Evolutionary conservation across 2,113 vertebrate species (phyloP).

Genomic region (Grus americana): DNA sequence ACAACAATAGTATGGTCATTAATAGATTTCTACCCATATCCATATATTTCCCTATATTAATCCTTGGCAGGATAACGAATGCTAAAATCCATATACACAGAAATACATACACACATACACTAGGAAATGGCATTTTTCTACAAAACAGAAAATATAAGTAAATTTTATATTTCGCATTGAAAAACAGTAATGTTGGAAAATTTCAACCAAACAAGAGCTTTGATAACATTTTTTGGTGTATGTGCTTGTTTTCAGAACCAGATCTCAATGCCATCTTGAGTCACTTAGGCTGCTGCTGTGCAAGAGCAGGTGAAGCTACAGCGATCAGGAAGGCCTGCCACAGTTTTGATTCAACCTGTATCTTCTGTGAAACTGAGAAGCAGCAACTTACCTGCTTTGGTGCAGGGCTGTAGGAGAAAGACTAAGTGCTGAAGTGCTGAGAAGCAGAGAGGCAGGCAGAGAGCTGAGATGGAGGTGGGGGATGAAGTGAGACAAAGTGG

Average conservation of each 20-base stretch:
- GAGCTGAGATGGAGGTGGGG: not conserved
- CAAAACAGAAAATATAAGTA: not conserved
- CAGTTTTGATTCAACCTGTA: not conserved
- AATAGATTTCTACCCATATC: not conserved
- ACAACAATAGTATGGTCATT: not conserved
- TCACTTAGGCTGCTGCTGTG: not conserved
- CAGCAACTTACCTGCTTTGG: not conserved
- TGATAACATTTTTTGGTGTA: not conserved
- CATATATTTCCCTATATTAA: not conserved
- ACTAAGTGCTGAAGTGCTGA: not conserved
- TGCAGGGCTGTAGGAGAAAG: not conserved
- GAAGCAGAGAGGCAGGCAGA: not conserved
- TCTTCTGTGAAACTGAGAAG: not conserved
- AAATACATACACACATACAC: not conserved
- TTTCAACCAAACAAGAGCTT: not conserved
- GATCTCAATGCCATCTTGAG: not conserved
- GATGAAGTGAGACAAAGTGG: not conserved
- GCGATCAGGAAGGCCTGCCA: not conserved
- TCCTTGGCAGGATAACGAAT: not conserved
- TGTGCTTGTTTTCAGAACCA: not conserved
- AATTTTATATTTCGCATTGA: not conserved
- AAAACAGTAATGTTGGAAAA: not conserved
- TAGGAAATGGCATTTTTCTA: not conserved
- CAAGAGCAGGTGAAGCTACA: not conserved
- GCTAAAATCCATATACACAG: not conserved